Evolutionary conservation across 2,113 vertebrate genomes (phyloP), one percentile per base, ranked within the genome.

Genomic region (Larimichthys polyactis): DNA sequence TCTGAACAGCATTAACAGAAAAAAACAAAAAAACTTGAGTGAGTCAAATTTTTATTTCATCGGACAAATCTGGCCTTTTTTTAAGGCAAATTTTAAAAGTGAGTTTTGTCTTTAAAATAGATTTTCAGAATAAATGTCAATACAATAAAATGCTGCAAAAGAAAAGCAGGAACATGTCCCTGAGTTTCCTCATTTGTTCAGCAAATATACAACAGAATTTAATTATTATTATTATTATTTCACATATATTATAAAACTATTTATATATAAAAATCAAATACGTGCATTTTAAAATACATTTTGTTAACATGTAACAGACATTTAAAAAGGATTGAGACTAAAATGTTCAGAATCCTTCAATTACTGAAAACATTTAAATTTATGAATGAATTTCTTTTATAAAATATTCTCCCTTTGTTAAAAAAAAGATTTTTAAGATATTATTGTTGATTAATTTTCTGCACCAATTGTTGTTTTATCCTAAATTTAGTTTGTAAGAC

Each of bases 131-230:
- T 9, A 36, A 36, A 73, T 75, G n/a, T 19, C 27, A 0, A 9
- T 49, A n/a, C 57, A 70, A 69, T 79, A 51, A 74, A 79, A 69
- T 63, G 14, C n/a, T 58, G 11, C 27, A 74, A 63, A 4, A 36
- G 2, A 1, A 60, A 72, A 72, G 44, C 17, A 4, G 4, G 15
- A 49, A 59, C 27, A 49, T n/a, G 5, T 40, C 11, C 2, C 1
- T 29, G 12, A 64, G 5, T 57, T 63, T 77, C 14, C n/a, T 66
- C 6, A 12, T 71, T 67, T 10, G 55, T 40, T 7, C 12, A 16
- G 17, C n/a, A 75, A 75, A 65, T 46, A 52, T 52, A 40, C 3
- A 1, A 16, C 11, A 14, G n/a, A 72, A 69, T 24, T 0, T 40
- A 51, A 16, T 29, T 27, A 55, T 27, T 44, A 20, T 27, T 43